Conservation (phyloP, 2,797 vertebrate genomes). For the Notolepis coatsorum region DNA sequence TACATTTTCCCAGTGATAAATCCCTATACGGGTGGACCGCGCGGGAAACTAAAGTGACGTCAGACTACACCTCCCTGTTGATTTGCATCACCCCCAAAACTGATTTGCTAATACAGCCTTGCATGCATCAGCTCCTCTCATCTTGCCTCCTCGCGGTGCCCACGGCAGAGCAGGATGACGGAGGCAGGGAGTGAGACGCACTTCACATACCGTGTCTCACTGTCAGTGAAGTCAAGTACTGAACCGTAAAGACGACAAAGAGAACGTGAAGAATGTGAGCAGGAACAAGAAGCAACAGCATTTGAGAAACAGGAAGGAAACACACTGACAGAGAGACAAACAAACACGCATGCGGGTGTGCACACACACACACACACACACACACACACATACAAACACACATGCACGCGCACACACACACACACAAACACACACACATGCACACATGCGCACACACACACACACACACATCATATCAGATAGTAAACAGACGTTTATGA, state of each 20-base stretch:
- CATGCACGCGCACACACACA: slow-evolving; percentile 2
- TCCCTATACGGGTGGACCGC: no score
- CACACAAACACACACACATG: slow-evolving; percentile 9
- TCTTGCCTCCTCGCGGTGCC: neutral
- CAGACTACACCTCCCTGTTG: no score
- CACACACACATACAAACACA: neutral
- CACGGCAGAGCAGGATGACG: neutral
- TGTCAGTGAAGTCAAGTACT: neutral
- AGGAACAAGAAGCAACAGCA: slow-evolving; percentile 5
- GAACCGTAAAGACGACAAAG: neutral
- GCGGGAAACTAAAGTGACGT: no score
- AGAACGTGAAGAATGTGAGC: neutral
- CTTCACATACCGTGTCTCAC: neutral
- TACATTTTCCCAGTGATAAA: no score
- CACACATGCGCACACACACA: neutral
- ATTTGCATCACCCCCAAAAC: neutral
- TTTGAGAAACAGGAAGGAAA: slow-evolving; percentile 15
- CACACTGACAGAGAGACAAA: neutral
- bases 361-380: neutral
- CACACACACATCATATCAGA: neutral
- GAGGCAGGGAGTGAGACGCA: neutral
- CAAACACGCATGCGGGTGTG: neutral
- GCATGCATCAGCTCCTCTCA: neutral
- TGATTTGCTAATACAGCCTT: neutral
- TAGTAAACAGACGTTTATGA: neutral